These are phyloP conservation scores for Bolinopsis microptera DNA, from an alignment of 37 sponge, comb jelly and placozoan genomes.

Conservation along the genomic window DNA sequence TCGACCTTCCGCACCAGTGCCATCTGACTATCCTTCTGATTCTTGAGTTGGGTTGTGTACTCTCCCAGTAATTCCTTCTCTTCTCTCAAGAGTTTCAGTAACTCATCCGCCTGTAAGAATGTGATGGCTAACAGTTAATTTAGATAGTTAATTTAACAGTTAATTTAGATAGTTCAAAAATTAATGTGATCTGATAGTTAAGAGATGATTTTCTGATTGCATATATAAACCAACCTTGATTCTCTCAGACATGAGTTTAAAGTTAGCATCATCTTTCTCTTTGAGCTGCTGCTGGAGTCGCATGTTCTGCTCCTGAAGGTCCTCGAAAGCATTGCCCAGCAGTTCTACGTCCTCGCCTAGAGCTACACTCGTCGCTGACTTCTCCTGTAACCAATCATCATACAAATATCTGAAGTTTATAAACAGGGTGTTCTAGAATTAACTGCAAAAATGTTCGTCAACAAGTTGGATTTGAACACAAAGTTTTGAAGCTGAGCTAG, in stretches of 20 bases:
- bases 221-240: conserved; percentile 74
- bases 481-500: too few relatives aligned
- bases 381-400: conserved; percentile 52
- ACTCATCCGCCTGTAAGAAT: conserved; percentile 66
- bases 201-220: too few relatives aligned
- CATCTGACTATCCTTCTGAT: conserved; percentile 74
- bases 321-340: conserved; percentile 91
- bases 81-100: conserved; percentile 77
- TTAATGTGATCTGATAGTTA: too few relatives aligned
- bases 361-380: conserved; percentile 71
- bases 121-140: not conserved
- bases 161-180: not conserved
- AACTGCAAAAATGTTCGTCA: too few relatives aligned
- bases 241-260: conserved; percentile 95
- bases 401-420: not conserved
- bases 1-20: conserved; percentile 75
- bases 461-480: too few relatives aligned
- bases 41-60: conserved; percentile 66
- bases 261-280: conserved; percentile 98
- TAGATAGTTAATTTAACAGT: not conserved
- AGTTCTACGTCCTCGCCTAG: conserved; percentile 90
- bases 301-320: conserved; percentile 90
- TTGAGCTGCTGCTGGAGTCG: conserved; percentile 87
- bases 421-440: too few relatives aligned
- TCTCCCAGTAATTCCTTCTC: conserved; percentile 74